Evolutionary conservation across 2,888 invertebrate species (phyloP).

Genomic region (Thereva nobilitata): DNA sequence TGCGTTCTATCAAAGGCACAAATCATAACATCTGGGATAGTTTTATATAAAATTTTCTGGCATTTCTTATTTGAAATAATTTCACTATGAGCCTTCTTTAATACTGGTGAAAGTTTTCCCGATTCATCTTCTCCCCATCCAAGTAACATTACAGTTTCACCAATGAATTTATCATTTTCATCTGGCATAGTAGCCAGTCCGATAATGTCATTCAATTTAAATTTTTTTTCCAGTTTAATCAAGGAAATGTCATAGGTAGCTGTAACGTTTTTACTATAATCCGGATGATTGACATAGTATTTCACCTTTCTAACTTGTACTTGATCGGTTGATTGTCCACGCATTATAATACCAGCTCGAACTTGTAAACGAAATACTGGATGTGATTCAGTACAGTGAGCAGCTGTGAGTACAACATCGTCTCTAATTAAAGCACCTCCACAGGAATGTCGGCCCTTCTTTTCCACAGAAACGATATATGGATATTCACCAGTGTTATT

Average conservation of each 20-base stretch:
- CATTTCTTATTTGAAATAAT: neutral
- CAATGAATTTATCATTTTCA: neutral
- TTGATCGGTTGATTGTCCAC: neutral
- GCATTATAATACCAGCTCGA: slow-evolving; percentile 13
- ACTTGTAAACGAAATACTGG: neutral
- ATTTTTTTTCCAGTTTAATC: slow-evolving; percentile 1
- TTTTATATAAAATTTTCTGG: neutral
- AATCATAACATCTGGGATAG: slow-evolving; percentile 8
- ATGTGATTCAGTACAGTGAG: neutral
- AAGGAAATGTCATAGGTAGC: neutral
- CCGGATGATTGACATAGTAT: neutral
- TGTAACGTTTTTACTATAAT: neutral
- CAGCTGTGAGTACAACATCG: slow-evolving; percentile 12
- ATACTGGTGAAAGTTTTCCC: neutral
- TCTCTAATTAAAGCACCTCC: slow-evolving; percentile 6
- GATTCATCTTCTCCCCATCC: slow-evolving; percentile 10
- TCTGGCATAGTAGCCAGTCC: neutral
- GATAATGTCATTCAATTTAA: slow-evolving; percentile 13
- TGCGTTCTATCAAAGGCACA: neutral
- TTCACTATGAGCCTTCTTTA: neutral
- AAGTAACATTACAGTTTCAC: slow-evolving; percentile 9
- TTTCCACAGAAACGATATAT: slow-evolving; percentile 9
- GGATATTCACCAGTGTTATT: slow-evolving; percentile 9
- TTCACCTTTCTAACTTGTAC: slow-evolving; percentile 2
- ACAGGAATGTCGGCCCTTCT: neutral